Conservation (phyloP, 1,140 invertebrate species). For the Calephelis nemesis region DNA sequence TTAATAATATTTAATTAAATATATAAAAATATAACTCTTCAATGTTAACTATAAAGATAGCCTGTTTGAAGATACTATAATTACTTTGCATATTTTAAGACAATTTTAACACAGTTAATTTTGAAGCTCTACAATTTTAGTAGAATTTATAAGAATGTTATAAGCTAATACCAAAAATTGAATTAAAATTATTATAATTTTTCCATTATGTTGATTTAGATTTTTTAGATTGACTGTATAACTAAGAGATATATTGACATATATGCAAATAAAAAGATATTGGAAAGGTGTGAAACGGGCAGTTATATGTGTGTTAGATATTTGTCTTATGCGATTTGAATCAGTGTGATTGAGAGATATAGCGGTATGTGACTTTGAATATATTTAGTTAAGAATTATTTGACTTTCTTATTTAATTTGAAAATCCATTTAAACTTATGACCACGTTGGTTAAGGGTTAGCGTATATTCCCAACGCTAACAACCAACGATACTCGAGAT, state of each 20-base stretch:
- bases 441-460: no score
- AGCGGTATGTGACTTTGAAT: constrained; percentile 6
- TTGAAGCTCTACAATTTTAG: no score
- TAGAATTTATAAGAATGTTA: no score
- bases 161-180: constrained; percentile 12
- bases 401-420: no score
- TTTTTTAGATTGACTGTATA: background rate
- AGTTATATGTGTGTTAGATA: constrained; percentile 1
- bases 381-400: constrained; percentile 14
- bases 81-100: no score
- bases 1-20: background rate
- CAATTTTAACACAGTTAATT: no score
- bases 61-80: no score
- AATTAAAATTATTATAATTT: background rate
- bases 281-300: constrained; percentile 14
- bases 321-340: background rate
- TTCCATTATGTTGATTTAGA: background rate
- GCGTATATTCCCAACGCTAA: no score
- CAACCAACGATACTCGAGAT: no score
- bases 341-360: background rate
- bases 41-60: no score
- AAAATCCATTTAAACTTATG: no score
- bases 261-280: background rate
- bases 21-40: no score
- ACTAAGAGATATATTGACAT: background rate